Evolutionary conservation across 1,140 invertebrate genomes (phyloP), one percentile per base, ranked within the genome.

Genomic region (Zaprionus kolodkinae): DNA sequence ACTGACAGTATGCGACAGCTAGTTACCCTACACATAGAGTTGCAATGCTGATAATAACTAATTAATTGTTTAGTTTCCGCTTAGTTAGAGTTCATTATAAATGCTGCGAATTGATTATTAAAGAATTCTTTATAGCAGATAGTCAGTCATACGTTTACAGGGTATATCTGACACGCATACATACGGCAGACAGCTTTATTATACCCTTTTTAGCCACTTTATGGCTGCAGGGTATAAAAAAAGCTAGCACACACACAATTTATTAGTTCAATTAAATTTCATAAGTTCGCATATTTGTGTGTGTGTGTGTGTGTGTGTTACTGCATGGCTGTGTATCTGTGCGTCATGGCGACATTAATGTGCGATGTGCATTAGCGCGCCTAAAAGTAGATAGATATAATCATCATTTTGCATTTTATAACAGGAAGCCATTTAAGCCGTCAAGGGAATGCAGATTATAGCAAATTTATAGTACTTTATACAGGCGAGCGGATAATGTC

Each of bases 251-350:
- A 71, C 60, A 50, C 60, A 50, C 40, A 78, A 88, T 89, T 89
- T 88, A 88, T 88, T 81, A 85, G 76, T 79, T 78, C 81, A 88
- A 88, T 88, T 89, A 88, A 89, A 88, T 89, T 88, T 89, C 75
- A 82, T 81, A 76, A 74, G 80, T 75, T 76, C 52, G 45, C 66
- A 63, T 70, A 61, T 78, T 56, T 62, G 15, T 69, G 33, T 57
- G 62, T 62, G 40, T 33, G 55, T 27, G 48, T 74, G 17, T 50
- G 35, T 68, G 33, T 63, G 33, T 65, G 27, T 48, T 55, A 62
- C 50, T 33, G 40, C n/a, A 38, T 73, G 43, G 55, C 17, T 78
- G 30, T 59, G 61, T 81, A 78, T 78, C 25, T 59, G 64, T 81
- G 78, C 74, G 84, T 88, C 85, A 88, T 81, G 73, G 43, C 67